These are phyloP conservation scores for Spinus pinus DNA, from an alignment of 2,797 vertebrate species.

Conservation along the genomic window DNA sequence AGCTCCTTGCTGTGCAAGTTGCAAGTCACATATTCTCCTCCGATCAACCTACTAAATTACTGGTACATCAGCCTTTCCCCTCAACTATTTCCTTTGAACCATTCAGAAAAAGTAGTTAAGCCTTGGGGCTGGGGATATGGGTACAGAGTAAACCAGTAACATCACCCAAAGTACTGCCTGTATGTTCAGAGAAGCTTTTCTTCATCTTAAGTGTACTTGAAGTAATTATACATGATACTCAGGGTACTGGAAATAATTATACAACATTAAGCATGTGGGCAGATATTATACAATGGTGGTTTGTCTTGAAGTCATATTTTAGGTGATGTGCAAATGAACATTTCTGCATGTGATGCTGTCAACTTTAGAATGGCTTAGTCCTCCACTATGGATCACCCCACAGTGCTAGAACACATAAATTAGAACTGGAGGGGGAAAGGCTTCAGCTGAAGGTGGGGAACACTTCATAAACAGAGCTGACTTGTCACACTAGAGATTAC, in stretches of 20 bases:
- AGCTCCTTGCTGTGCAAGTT: not conserved
- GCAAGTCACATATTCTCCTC: not conserved
- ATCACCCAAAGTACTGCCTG: not conserved
- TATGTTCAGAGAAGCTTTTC: not conserved
- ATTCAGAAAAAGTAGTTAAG: not conserved
- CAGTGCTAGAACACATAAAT: not conserved
- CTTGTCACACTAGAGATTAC: not conserved
- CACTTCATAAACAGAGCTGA: not conserved
- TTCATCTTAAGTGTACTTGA: not conserved
- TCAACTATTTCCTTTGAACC: not conserved
- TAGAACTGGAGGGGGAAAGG: not conserved
- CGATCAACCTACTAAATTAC: not conserved
- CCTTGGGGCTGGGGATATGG: not conserved
- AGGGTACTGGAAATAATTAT: slow-evolving; percentile 14
- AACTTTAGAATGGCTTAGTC: not conserved
- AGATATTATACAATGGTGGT: not conserved
- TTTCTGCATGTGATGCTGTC: not conserved
- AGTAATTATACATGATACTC: not conserved
- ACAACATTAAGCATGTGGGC: not conserved
- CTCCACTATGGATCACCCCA: not conserved
- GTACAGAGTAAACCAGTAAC: not conserved
- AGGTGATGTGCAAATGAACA: not conserved
- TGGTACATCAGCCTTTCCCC: not conserved
- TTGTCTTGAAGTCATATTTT: not conserved
- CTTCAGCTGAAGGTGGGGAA: not conserved